Conservation (phyloP, 2,888 invertebrate species). For the Marronus borbonicus region DNA sequence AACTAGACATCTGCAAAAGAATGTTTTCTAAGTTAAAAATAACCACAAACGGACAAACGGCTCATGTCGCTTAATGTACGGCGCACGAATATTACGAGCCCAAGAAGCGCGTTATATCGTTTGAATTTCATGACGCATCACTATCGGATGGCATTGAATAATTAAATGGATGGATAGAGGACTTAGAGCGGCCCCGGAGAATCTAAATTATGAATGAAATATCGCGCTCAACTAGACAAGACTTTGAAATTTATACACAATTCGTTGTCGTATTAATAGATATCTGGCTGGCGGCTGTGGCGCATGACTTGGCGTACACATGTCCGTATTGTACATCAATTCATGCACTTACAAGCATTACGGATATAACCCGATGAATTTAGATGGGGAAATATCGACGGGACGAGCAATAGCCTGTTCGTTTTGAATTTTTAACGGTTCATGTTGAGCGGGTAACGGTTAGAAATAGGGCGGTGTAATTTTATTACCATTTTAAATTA, state of each 20-base stretch:
- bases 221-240: slow-evolving; percentile 12
- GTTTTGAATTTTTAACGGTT: too few relatives aligned
- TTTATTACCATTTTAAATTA: too few relatives aligned
- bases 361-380: slow-evolving; percentile 12
- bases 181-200: slow-evolving; percentile 17
- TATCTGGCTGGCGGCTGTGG: neutral
- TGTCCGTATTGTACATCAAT: neutral
- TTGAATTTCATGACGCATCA: neutral
- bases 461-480: neutral
- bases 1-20: too few relatives aligned
- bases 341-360: slow-evolving; percentile 3
- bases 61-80: neutral
- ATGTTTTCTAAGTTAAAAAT: too few relatives aligned
- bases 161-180: slow-evolving; percentile 12
- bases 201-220: slow-evolving; percentile 38
- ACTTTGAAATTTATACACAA: neutral
- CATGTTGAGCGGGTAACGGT: neutral
- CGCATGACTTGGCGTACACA: neutral
- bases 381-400: neutral
- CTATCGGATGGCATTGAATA: slow-evolving; percentile 24
- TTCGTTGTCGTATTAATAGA: slow-evolving; percentile 24
- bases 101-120: neutral
- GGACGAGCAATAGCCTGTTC: neutral
- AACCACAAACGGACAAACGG: neutral
- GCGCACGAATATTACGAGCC: too few relatives aligned